phyloP scores from a whole-genome alignment of 2,113 vertebrate genomes.

The Paratilapia polleni region DNA sequence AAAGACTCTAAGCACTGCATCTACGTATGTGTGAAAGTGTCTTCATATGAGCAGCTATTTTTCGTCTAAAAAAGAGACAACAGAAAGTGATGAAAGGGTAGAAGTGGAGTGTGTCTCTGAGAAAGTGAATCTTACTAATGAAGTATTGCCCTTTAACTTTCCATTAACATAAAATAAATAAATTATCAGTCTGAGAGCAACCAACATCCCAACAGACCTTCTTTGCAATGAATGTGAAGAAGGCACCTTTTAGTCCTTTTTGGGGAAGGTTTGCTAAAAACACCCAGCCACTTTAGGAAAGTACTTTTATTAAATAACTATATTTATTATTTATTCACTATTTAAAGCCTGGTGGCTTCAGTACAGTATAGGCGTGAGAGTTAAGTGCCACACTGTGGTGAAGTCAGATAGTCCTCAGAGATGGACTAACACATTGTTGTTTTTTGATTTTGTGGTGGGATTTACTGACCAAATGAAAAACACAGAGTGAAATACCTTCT shows the following conservation, averaged over 20 bases:
- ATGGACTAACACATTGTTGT: background rate
- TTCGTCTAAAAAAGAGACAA: background rate
- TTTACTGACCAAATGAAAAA: background rate
- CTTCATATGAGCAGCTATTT: background rate
- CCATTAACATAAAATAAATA: background rate
- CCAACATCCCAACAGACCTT: background rate
- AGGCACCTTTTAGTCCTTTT: background rate
- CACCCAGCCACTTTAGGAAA: background rate
- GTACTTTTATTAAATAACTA: background rate
- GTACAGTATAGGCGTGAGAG: background rate
- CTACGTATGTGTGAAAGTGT: slow-evolving; percentile 17
- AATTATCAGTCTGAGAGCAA: background rate
- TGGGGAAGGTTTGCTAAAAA: background rate
- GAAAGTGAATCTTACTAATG: background rate
- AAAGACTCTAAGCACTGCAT: background rate
- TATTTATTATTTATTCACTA: background rate
- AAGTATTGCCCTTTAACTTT: background rate
- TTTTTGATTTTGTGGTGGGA: background rate
- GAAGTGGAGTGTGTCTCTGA: background rate
- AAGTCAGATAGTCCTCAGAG: background rate
- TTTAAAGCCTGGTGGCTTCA: background rate
- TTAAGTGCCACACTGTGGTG: background rate
- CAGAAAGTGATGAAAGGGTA: background rate
- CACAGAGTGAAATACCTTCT: background rate
- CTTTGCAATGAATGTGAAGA: background rate